These are phyloP conservation scores for Drosophila bifasciata DNA, from an alignment of 1,140 invertebrate genomes.

Conservation along the genomic window DNA sequence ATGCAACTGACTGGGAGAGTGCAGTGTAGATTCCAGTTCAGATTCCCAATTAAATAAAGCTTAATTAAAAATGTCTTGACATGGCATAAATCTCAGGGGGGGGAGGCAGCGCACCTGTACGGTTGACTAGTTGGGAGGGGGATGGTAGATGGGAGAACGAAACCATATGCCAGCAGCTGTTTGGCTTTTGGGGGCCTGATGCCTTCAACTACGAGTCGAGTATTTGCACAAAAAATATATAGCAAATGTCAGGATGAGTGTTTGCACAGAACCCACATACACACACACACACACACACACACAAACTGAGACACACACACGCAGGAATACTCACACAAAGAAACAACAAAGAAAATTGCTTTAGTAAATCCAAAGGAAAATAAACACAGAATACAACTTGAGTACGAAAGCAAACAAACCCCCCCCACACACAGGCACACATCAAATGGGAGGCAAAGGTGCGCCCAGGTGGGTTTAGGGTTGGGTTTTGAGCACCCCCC, in stretches of 20 bases:
- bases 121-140: background rate
- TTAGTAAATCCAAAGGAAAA: constrained; percentile 81
- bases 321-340: constrained; percentile 32
- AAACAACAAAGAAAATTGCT: constrained; percentile 80
- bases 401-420: constrained; percentile 75
- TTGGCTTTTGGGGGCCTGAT: constrained; percentile 19
- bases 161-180: constrained; percentile 74
- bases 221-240: constrained; percentile 82
- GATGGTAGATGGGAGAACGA: background rate
- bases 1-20: background rate
- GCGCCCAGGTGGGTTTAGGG: constrained; percentile 46
- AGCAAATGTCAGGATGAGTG: constrained; percentile 79
- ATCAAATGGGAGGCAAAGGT: constrained; percentile 27
- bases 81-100: constrained; percentile 54
- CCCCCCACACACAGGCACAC: constrained; percentile 17
- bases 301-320: background rate
- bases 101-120: constrained; percentile 14
- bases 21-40: background rate
- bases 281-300: constrained; percentile 7
- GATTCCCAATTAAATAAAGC: constrained; percentile 69
- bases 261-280: constrained; percentile 63
- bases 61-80: constrained; percentile 71
- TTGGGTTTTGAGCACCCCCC: background rate
- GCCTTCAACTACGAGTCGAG: constrained; percentile 55
- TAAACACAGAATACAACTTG: constrained; percentile 79